phyloP scores from a whole-genome alignment of 2,888 invertebrate genomes.

The Dendrolimus pini region DNA sequence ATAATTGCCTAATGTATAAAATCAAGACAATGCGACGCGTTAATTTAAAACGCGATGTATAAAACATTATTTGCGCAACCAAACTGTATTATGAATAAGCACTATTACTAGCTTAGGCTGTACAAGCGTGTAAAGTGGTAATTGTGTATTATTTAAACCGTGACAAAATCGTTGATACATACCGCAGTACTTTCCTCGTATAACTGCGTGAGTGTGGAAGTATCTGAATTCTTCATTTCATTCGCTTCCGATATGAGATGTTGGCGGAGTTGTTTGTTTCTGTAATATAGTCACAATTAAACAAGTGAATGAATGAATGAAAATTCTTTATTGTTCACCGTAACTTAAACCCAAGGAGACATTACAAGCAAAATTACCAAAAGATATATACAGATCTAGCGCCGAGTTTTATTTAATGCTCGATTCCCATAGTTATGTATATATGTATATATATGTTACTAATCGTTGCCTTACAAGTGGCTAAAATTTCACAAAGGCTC shows the following conservation, averaged over 20 bases:
- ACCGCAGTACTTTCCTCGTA: conserved; percentile 73
- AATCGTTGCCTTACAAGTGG: too few relatives aligned
- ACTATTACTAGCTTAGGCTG: conserved; percentile 27
- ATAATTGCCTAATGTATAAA: too few relatives aligned
- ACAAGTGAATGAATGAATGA: too few relatives aligned
- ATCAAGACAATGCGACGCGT: too few relatives aligned
- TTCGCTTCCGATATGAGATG: conserved; percentile 84
- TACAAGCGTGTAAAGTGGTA: conserved; percentile 34
- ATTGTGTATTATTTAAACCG: conserved; percentile 8
- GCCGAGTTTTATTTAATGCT: too few relatives aligned
- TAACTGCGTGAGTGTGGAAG: conserved; percentile 69
- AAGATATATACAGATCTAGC: too few relatives aligned
- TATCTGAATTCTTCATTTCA: conserved; percentile 73
- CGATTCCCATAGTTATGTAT: not conserved
- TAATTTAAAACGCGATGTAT: too few relatives aligned
- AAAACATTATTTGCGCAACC: not conserved
- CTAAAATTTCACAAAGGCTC: too few relatives aligned
- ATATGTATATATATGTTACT: not conserved
- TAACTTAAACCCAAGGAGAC: too few relatives aligned
- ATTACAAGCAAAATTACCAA: too few relatives aligned
- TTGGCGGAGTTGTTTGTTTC: conserved; percentile 85
- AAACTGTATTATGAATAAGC: conserved; percentile 9
- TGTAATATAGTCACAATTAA: conserved; percentile 28
- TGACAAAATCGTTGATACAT: conserved; percentile 22
- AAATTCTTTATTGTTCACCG: too few relatives aligned